Evolutionary conservation across 2,797 vertebrate species (phyloP), one percentile per base, ranked within the genome.

Genomic region (Lophotriccus pileatus): DNA sequence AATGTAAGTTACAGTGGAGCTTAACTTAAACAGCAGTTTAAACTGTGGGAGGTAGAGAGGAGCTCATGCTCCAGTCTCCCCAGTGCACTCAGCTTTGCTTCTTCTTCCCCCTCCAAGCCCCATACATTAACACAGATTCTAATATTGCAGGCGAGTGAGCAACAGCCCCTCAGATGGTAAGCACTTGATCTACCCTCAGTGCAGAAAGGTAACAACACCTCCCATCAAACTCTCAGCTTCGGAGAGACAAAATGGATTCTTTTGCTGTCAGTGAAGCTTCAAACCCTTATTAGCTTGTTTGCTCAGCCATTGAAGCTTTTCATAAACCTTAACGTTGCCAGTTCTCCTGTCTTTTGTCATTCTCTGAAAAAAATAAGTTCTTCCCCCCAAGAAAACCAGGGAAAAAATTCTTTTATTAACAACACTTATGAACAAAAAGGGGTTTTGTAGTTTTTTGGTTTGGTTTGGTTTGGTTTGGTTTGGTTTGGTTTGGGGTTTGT

Each of bases 71-170:
- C 39, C 32, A 25, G 19, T 24, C 41, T 60, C 66, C 24, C 7
- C 52, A 23, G 1, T 1, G 4, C 50, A 14, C 56, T 46, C 62
- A 21, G 39, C 28, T 69, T 55, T 66, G 30, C 63, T 75, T 43
- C 58, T 39, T 17, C 37, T 72, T 56, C 9, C 52, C 12, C 3
- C 30, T 34, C 53, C 41, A 37, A 56, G 37, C 20, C 52, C 36
- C 37, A 0, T 0, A 7, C 0, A 0, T 7, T 11, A 24, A 41
- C 14, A 50, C 44, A 36, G n/a, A 49, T 49, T 49, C 24, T 14
- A 25, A 49, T 14, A 49, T 5, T 25, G 47, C n/a, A 44, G 62
- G 7, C 5, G 7, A 41, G 19, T 0, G 1, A 60, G 41, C 7
- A 55, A 56, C 28, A 36, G 27, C 20, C 62, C 12, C 28, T 46